A percentile compares a stretch with the other conserved stretches of the same genome.
Conservation (phyloP, 2,113 vertebrate species). For the Cyprinodon variegatus region DNA sequence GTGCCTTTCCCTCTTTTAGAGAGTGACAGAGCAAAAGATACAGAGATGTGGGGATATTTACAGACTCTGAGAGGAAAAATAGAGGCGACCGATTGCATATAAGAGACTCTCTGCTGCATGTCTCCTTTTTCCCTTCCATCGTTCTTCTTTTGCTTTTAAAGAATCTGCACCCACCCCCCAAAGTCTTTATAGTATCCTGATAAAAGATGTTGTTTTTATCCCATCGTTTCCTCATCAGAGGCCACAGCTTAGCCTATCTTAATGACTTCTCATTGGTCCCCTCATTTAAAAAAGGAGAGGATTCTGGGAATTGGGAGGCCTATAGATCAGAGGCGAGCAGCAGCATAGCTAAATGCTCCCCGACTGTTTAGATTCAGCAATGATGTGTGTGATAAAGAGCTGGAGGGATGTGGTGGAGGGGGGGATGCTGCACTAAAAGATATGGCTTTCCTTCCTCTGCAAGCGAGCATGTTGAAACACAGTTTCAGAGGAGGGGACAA, state of each 20-base stretch:
- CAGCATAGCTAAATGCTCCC: slow-evolving; percentile 61
- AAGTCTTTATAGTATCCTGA: slow-evolving; percentile 65
- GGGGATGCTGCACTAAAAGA: slow-evolving; percentile 68
- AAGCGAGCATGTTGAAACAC: slow-evolving; percentile 27
- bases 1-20: slow-evolving; percentile 74
- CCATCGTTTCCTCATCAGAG: slow-evolving; percentile 69
- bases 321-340: slow-evolving; percentile 70
- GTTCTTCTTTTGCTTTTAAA: slow-evolving; percentile 49
- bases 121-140: slow-evolving; percentile 14
- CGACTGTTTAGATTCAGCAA: slow-evolving; percentile 71
- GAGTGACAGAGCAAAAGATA: slow-evolving; percentile 68
- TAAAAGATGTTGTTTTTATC: slow-evolving; percentile 61
- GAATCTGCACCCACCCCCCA: slow-evolving; percentile 31
- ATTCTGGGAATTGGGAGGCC: slow-evolving; percentile 67
- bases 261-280: slow-evolving; percentile 62
- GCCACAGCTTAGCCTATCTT: slow-evolving; percentile 66
- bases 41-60: slow-evolving; percentile 58
- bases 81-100: slow-evolving; percentile 56
- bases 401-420: slow-evolving; percentile 35
- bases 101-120: slow-evolving; percentile 22
- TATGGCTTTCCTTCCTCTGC: slow-evolving; percentile 74
- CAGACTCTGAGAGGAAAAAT: slow-evolving; percentile 50
- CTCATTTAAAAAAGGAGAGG: slow-evolving; percentile 48
- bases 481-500: background rate
- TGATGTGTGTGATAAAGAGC: slow-evolving; percentile 71